A percentile compares a stretch with the other conserved stretches of the same genome.
These are phyloP conservation scores for Hippocampus comes DNA, from an alignment of 2,113 vertebrate species.

Conservation along the genomic window DNA sequence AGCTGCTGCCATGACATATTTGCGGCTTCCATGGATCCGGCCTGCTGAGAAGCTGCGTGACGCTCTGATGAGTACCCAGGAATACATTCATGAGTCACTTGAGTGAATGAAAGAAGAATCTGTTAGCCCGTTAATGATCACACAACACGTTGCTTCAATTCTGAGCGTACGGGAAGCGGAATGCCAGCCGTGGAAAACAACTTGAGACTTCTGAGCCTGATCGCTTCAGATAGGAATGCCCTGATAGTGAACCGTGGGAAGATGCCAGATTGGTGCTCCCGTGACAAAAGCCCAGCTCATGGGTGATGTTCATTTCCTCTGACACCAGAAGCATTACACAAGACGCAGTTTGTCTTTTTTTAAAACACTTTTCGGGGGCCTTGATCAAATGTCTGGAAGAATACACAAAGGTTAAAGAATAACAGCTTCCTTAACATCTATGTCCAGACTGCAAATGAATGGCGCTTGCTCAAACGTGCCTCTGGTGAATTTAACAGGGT, in stretches of 20 bases:
- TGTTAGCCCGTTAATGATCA: background rate
- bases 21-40: slow-evolving; percentile 20
- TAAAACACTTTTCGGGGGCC: background rate
- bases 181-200: background rate
- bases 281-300: slow-evolving; percentile 39
- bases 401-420: background rate
- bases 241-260: slow-evolving; percentile 62
- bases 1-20: slow-evolving; percentile 12
- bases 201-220: background rate
- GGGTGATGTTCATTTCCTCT: slow-evolving; percentile 56
- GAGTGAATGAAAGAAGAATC: slow-evolving; percentile 16
- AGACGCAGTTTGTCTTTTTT: slow-evolving; percentile 1
- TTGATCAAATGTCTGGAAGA: background rate
- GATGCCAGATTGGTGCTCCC: slow-evolving; percentile 42
- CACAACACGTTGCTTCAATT: background rate
- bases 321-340: slow-evolving; percentile 42
- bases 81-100: slow-evolving; percentile 34
- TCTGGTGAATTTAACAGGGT: background rate
- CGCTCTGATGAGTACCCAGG: slow-evolving; percentile 11
- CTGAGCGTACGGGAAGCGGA: background rate
- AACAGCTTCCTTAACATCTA: no score
- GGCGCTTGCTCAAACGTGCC: background rate
- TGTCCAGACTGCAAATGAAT: no score
- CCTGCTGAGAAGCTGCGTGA: background rate
- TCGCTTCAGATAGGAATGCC: slow-evolving; percentile 35